Conservation (phyloP, 2,888 invertebrate species). For the Marasmarcha lunaedactyla region DNA sequence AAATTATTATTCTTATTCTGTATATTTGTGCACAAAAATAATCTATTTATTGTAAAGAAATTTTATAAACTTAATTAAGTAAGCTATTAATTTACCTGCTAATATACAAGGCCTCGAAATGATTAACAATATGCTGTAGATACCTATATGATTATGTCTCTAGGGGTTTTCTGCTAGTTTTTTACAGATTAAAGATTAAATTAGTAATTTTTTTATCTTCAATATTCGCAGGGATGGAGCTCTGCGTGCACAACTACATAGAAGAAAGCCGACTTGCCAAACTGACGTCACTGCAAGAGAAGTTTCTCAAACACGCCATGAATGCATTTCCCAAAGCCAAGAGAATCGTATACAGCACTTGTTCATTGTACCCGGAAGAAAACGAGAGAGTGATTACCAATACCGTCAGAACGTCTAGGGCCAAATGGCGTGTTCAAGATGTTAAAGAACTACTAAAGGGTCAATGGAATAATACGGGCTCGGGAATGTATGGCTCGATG, state of each 20-base stretch:
- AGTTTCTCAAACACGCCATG: conserved; percentile 88
- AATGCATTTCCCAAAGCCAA: conserved; percentile 84
- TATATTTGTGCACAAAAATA: too few species aligned
- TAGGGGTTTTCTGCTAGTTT: too few species aligned
- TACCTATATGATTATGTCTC: too few species aligned
- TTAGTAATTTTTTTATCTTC: too few species aligned
- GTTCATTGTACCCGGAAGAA: conserved; percentile 89
- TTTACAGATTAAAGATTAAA: too few species aligned
- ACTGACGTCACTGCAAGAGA: conserved; percentile 83
- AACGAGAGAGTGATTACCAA: conserved; percentile 92
- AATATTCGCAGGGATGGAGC: conserved; percentile 46
- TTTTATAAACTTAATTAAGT: too few species aligned
- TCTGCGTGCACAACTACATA: conserved; percentile 50
- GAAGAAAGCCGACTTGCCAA: conserved; percentile 70
- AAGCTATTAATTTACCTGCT: too few species aligned
- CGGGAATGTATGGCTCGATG: conserved; percentile 73
- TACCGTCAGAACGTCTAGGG: conserved; percentile 67
- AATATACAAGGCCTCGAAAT: too few species aligned
- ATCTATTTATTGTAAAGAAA: too few species aligned
- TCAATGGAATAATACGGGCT: conserved; percentile 78
- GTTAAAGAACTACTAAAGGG: conserved; percentile 71
- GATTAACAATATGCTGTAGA: too few species aligned
- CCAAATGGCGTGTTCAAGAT: conserved; percentile 74
- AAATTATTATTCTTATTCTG: too few species aligned
- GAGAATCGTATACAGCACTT: conserved; percentile 95